A percentile compares a stretch with the other conserved stretches of the same genome.
Conservation (phyloP, 2,797 vertebrate species). For the Lepilemur septentrionalis region DNA sequence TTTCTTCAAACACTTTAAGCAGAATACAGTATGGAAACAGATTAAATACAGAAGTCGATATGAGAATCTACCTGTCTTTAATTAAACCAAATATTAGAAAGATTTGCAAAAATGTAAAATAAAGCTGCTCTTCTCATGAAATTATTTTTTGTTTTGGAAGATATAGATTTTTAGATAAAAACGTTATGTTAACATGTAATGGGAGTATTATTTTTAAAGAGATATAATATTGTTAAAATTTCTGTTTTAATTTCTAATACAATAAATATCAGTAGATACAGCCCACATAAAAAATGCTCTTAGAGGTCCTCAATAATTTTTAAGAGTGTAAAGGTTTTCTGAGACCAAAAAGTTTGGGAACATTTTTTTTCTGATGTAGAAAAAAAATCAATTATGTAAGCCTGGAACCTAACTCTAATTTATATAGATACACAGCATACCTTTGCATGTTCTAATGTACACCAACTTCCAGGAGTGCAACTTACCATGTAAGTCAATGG, state of each 20-base stretch:
- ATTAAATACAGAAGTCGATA: background rate
- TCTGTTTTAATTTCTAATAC: slow-evolving; percentile 39
- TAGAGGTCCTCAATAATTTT: background rate
- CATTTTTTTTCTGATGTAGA: background rate
- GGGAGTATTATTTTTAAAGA: slow-evolving; percentile 31
- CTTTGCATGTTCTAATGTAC: background rate
- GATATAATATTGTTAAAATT: background rate
- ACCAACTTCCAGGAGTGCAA: background rate
- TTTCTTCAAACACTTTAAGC: background rate
- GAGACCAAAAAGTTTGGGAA: background rate
- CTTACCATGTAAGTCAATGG: background rate
- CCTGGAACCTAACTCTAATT: background rate
- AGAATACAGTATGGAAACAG: background rate
- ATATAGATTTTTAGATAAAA: slow-evolving; percentile 19
- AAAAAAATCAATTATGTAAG: background rate
- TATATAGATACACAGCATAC: background rate
- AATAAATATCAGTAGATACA: background rate
- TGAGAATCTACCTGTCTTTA: background rate
- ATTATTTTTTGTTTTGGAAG: background rate
- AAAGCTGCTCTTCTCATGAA: background rate
- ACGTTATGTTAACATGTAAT: background rate
- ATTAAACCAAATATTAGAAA: background rate
- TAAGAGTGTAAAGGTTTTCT: background rate
- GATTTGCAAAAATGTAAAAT: background rate
- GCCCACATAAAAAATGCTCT: background rate